A percentile compares a stretch with the other conserved stretches of the same genome.
Evolutionary conservation across 1,140 invertebrate species (phyloP).

Genomic region (Hyles euphorbiae): DNA sequence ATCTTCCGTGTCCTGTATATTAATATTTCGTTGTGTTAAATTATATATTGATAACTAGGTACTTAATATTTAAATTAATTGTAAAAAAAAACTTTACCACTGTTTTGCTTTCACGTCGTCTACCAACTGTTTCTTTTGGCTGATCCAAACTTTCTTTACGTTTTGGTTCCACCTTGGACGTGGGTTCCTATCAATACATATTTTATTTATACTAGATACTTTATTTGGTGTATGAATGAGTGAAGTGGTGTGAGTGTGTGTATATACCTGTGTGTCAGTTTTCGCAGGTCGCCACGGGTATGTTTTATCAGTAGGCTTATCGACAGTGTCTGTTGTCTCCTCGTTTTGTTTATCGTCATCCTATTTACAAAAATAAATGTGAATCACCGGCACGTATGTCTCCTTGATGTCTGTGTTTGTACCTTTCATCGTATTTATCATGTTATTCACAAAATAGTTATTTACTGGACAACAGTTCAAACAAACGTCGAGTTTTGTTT

Average conservation of each 20-base stretch:
- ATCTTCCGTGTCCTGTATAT: slow-evolving; percentile 36
- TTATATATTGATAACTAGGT: neutral
- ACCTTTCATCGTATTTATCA: slow-evolving; percentile 3
- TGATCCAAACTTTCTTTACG: slow-evolving; percentile 44
- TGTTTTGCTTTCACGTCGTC: slow-evolving; percentile 41
- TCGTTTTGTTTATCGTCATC: slow-evolving; percentile 43
- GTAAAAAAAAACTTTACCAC: slow-evolving; percentile 34
- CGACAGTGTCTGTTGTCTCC: slow-evolving; percentile 33
- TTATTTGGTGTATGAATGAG: slow-evolving; percentile 11
- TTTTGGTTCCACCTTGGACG: slow-evolving; percentile 40
- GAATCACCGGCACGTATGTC: neutral
- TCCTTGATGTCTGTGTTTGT: neutral
- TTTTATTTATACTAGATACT: slow-evolving; percentile 10
- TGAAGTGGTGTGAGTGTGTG: slow-evolving; percentile 24
- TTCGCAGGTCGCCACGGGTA: slow-evolving; percentile 57
- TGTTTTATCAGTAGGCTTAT: slow-evolving; percentile 50
- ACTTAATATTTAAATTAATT: neutral
- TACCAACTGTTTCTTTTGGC: slow-evolving; percentile 22
- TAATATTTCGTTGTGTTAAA: slow-evolving; percentile 9
- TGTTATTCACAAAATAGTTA: slow-evolving; percentile 40
- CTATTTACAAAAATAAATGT: slow-evolving; percentile 54
- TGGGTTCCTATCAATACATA: slow-evolving; percentile 31
- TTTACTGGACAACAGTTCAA: slow-evolving; percentile 38
- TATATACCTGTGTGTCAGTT: slow-evolving; percentile 63
- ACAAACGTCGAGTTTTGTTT: slow-evolving; percentile 20